Evolutionary conservation across 2,888 invertebrate species (phyloP).

Genomic region (Tenthredo mesomela): DNA sequence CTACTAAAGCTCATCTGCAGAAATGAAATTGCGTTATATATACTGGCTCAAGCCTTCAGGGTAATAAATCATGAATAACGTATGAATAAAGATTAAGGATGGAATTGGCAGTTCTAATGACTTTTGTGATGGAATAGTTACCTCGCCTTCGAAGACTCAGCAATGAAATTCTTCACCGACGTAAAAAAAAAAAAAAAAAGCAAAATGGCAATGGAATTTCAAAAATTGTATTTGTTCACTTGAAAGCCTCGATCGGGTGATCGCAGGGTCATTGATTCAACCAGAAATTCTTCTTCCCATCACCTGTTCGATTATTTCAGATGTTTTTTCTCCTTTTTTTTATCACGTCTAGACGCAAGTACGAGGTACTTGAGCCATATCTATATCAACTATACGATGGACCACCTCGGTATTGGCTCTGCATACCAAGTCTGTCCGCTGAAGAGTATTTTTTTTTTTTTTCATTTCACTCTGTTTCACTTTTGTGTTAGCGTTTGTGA

Average conservation of each 20-base stretch:
- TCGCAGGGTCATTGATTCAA: background rate
- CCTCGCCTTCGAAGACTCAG: background rate
- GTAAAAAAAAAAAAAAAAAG: too few species aligned
- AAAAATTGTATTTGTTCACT: background rate
- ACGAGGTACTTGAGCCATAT: background rate
- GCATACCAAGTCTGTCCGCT: slow-evolving; percentile 1
- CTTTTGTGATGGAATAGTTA: slow-evolving; percentile 18
- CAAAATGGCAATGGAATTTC: background rate
- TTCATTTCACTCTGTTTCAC: background rate
- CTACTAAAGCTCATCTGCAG: background rate
- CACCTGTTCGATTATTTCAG: background rate
- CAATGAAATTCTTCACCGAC: background rate
- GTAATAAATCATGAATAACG: background rate
- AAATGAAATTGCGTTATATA: background rate
- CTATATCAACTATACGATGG: background rate
- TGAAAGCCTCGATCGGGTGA: background rate
- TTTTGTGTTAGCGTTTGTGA: background rate
- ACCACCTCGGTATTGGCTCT: slow-evolving; percentile 1
- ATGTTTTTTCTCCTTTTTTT: background rate
- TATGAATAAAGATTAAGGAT: slow-evolving; percentile 14
- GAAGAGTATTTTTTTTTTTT: background rate
- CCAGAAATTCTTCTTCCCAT: background rate
- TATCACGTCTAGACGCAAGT: background rate
- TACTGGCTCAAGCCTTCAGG: background rate
- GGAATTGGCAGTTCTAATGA: slow-evolving; percentile 31